Evolutionary conservation across 2,113 vertebrate genomes (phyloP), one percentile per base, ranked within the genome.

Genomic region (Nyctibius bracteatus): DNA sequence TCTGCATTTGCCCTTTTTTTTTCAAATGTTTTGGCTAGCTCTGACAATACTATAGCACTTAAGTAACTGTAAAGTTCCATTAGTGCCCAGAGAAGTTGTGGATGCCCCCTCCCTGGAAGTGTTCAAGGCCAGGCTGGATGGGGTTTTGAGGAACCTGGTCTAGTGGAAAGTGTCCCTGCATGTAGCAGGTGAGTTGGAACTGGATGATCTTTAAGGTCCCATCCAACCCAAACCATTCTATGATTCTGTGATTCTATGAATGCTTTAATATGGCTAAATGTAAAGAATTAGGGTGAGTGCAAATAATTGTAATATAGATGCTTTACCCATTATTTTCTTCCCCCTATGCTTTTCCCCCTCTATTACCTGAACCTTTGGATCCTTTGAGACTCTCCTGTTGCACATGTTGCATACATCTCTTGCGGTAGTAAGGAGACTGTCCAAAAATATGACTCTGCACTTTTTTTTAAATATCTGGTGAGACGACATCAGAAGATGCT

Each of bases 371-470:
- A 81, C 12, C 6, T 51, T 88, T 27, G 2, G 0, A 24, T 68
- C 25, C 39, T 73, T 66, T 59, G 8, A 89, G 59, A 55, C 10
- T 68, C 41, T 65, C n/a, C 27, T 85, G 65, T 72, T 54, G 62
- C 22, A 10, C 4, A 19, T 37, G 49, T 58, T 93, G 70, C 22
- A 25, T 15, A 0, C 19, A 11, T 14, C 12, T 51, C 39, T 30
- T 1, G 0, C 0, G 5, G 35, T 3, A 81, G 28, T 49, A 81
- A 68, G 18, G 5, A 46, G 15, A 37, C 10, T 46, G 35, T 37
- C 8, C 33, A 81, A 79, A 92, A 88, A 41, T 10, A 28, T 3
- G 7, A 39, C 18, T 30, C 21, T 59, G 5, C 37, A 33, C 47
- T 68, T 68, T 37, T 65, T 79, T 65, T 79, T 25, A 66, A 79